Evolutionary conservation across 2,797 vertebrate genomes (phyloP).

Genomic region (Carapus acus): DNA sequence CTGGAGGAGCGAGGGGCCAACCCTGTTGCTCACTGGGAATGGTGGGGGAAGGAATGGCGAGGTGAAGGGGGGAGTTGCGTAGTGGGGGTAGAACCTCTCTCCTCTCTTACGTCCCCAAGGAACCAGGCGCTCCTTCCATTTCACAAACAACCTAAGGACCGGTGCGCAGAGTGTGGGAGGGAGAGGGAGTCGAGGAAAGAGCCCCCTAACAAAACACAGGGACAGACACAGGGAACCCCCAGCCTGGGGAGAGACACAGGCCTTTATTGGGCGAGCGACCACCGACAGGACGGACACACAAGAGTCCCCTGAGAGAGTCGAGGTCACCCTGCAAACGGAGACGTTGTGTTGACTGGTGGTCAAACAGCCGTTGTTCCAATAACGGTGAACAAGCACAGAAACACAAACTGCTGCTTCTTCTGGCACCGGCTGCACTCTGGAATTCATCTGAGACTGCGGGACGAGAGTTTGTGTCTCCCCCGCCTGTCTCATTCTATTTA

Average conservation of each 20-base stretch:
- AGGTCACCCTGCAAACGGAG: conserved; percentile 27
- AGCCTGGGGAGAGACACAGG: conserved; percentile 44
- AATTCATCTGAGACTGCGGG: neutral
- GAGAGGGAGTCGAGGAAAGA: conserved; percentile 41
- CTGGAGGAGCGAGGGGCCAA: conserved; percentile 43
- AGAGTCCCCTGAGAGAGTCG: conserved; percentile 19
- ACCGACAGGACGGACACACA: conserved; percentile 39
- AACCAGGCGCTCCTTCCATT: conserved; percentile 65
- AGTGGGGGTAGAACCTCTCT: conserved; percentile 57
- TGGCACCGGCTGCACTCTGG: neutral
- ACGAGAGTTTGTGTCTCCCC: too few species aligned
- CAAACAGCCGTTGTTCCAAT: conserved; percentile 34
- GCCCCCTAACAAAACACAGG: conserved; percentile 57
- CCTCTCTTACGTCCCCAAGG: conserved; percentile 69
- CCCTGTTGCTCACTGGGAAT: conserved; percentile 38
- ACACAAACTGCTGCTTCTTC: conserved; percentile 18
- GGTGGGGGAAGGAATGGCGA: conserved; percentile 59
- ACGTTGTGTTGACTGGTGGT: conserved; percentile 26
- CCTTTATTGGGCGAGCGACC: conserved; percentile 34
- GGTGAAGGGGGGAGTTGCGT: conserved; percentile 64
- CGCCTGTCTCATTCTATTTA: neutral
- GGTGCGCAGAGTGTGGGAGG: conserved; percentile 62
- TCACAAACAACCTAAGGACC: conserved; percentile 73
- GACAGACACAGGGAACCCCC: conserved; percentile 41
- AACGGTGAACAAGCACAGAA: conserved; percentile 26